These are phyloP conservation scores for Oreochromis tanganicae DNA, from an alignment of 2,113 vertebrate species.

Conservation along the genomic window DNA sequence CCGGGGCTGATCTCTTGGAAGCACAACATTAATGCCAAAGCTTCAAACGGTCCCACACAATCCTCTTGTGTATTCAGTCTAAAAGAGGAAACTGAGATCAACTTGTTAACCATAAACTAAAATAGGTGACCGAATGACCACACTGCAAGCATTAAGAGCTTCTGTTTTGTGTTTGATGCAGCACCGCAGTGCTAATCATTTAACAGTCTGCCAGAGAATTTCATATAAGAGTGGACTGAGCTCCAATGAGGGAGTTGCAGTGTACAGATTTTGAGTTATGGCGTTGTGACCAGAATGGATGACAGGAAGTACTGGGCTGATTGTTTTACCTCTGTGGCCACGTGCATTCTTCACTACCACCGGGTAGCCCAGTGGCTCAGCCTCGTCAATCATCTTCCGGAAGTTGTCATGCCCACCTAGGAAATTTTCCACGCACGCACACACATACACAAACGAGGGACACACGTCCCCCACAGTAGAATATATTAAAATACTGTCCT, in stretches of 20 bases:
- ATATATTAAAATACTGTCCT: not conserved
- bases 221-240: conserved; percentile 9
- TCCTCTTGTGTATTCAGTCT: not conserved
- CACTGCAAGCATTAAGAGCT: not conserved
- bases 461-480: not conserved
- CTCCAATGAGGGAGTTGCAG: not conserved
- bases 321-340: conserved; percentile 81
- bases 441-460: not conserved
- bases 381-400: conserved; percentile 89
- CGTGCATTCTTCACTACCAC: conserved; percentile 91
- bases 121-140: not conserved
- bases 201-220: conserved; percentile 37
- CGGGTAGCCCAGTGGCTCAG: conserved; percentile 85
- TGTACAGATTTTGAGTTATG: not conserved
- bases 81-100: not conserved
- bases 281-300: not conserved
- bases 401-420: conserved; percentile 88
- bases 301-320: not conserved
- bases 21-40: not conserved
- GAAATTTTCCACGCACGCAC: not conserved
- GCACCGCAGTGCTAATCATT: conserved; percentile 16
- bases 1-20: not conserved
- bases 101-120: not conserved
- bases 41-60: not conserved
- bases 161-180: not conserved